Evolutionary conservation across 2,113 vertebrate species (phyloP).

Genomic region (Catharus minimus): DNA sequence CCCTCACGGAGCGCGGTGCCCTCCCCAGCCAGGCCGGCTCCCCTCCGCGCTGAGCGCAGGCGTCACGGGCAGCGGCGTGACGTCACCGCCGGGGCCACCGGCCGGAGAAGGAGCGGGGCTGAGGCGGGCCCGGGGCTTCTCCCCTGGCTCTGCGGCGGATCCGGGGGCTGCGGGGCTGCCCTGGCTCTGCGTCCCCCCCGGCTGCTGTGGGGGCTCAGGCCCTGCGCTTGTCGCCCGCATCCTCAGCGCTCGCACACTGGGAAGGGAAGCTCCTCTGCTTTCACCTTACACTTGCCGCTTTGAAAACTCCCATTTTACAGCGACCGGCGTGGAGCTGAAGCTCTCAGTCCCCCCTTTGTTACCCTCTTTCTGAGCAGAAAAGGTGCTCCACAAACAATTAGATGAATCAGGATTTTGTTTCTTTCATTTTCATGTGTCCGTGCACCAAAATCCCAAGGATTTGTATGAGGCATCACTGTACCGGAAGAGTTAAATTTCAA

Average conservation of each 20-base stretch:
- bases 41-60: too few species aligned
- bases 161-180: too few species aligned
- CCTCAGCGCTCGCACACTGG: neutral
- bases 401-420: neutral
- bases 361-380: rapidly evolving
- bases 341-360: rapidly evolving
- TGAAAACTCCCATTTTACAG: neutral
- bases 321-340: rapidly evolving
- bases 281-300: rapidly evolving
- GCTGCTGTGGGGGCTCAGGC: rapidly evolving
- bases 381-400: neutral
- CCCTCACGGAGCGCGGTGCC: neutral
- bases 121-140: neutral
- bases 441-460: neutral
- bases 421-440: neutral
- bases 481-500: neutral
- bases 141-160: too few species aligned
- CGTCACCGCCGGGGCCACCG: rapidly evolving
- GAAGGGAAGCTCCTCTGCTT: neutral
- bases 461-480: rapidly evolving
- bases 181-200: neutral
- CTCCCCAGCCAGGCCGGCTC: rapidly evolving
- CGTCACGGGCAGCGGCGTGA: neutral
- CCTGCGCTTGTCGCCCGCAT: rapidly evolving
- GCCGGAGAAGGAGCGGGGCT: too few species aligned